phyloP scores from a whole-genome alignment of 2,797 vertebrate genomes.

The Prunella strophiata region DNA sequence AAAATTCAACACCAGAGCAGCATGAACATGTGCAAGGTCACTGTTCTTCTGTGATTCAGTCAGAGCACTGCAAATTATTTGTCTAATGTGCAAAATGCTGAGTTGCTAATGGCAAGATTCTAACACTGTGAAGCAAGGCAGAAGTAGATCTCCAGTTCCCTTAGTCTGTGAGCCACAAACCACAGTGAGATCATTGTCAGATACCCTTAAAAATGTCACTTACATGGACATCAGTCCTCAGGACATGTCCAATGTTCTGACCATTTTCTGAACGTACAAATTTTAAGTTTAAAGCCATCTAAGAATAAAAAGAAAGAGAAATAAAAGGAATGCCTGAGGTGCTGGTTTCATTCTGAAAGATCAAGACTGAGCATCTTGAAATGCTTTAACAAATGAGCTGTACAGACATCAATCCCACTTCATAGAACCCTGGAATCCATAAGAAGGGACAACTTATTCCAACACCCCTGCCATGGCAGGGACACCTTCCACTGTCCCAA shows the following conservation, averaged over 20 bases:
- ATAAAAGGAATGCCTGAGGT: too few species aligned
- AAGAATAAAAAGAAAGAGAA: background rate
- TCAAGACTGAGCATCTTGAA: too few species aligned
- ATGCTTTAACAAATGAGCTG: background rate
- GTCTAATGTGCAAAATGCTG: constrained; percentile 43
- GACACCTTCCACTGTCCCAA: rapidly evolving
- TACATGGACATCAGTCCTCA: background rate
- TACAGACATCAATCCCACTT: background rate
- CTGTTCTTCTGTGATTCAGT: constrained; percentile 8
- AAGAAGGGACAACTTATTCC: rapidly evolving
- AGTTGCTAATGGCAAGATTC: constrained; percentile 32
- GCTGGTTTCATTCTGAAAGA: background rate
- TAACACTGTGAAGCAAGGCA: background rate
- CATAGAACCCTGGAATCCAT: rapidly evolving
- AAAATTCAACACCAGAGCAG: constrained; percentile 20
- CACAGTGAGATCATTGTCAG: background rate
- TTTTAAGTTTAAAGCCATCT: background rate
- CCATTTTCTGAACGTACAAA: rapidly evolving
- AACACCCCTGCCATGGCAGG: background rate
- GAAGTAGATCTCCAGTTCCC: background rate
- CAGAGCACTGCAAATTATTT: constrained; percentile 45
- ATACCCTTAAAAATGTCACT: background rate
- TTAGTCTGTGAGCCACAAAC: background rate
- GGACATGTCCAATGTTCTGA: background rate
- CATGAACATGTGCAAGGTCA: constrained; percentile 43